phyloP scores from a whole-genome alignment of 1,140 invertebrate genomes.

The Neuroterus valhalla region DNA sequence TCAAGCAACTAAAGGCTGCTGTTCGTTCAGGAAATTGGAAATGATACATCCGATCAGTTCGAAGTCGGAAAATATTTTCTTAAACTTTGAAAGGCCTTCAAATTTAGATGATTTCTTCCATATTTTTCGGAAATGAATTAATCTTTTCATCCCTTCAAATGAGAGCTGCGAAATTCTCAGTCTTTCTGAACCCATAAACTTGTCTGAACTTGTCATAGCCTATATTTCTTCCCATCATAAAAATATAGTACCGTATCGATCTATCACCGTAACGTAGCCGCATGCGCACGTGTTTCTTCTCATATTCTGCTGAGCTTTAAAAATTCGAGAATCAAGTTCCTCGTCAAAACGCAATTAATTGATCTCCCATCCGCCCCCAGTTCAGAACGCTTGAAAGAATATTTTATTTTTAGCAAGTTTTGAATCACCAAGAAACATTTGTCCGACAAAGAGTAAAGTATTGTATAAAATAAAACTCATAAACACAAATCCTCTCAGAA shows the following conservation, averaged over 20 bases:
- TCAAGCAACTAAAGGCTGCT: too few relatives aligned
- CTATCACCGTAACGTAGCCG: conserved; percentile 3
- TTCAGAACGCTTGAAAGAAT: too few relatives aligned
- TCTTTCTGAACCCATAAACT: neutral
- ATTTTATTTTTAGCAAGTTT: too few relatives aligned
- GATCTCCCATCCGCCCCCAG: too few relatives aligned
- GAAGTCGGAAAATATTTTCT: too few relatives aligned
- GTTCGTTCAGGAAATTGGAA: too few relatives aligned
- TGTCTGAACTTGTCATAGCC: conserved; percentile 18
- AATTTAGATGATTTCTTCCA: too few relatives aligned
- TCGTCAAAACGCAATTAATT: neutral
- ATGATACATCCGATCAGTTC: too few relatives aligned
- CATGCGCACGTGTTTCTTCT: conserved; percentile 14
- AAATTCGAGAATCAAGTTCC: conserved; percentile 24
- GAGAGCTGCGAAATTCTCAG: neutral
- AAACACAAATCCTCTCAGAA: neutral
- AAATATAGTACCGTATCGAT: conserved; percentile 28
- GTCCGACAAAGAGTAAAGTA: too few relatives aligned
- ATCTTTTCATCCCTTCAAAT: neutral
- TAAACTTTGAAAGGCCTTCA: too few relatives aligned
- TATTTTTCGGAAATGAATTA: neutral
- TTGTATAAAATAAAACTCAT: too few relatives aligned
- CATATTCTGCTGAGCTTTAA: conserved; percentile 8
- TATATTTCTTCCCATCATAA: neutral
- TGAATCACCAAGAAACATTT: too few relatives aligned